phyloP scores from a whole-genome alignment of 2,797 vertebrate species.

The Artibeus jamaicensis region DNA sequence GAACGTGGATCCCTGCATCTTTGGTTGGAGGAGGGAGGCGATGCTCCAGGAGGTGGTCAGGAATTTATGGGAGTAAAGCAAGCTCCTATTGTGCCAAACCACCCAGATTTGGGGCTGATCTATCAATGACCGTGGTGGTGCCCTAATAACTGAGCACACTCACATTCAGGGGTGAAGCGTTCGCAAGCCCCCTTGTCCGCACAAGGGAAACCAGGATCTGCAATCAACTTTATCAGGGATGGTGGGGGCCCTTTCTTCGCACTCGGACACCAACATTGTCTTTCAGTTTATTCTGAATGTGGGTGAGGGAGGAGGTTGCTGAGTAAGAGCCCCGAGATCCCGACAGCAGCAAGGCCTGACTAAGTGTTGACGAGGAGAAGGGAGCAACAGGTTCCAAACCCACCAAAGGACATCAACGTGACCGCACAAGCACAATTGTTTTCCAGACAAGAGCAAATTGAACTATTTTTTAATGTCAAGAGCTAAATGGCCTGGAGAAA shows the following conservation, averaged over 20 bases:
- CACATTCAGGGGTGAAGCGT: neutral
- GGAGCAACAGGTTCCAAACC: neutral
- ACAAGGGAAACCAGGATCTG: neutral
- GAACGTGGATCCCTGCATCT: neutral
- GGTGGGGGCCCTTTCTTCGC: neutral
- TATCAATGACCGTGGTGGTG: too few species aligned
- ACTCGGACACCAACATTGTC: neutral
- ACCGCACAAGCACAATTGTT: neutral
- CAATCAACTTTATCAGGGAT: neutral
- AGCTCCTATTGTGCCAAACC: neutral
- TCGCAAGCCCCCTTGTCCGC: neutral
- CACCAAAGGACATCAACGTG: neutral
- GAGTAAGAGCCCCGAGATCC: neutral
- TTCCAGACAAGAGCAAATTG: slow-evolving; percentile 28
- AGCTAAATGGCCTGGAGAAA: neutral
- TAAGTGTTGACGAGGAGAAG: neutral
- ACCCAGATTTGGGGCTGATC: neutral
- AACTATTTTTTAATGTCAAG: slow-evolving; percentile 33
- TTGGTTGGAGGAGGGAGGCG: neutral
- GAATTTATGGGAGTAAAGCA: neutral
- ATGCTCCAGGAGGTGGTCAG: neutral
- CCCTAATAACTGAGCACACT: neutral
- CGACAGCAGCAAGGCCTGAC: neutral
- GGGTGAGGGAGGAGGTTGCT: neutral
- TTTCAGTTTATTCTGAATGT: neutral